These are phyloP conservation scores for Emys orbicularis DNA, from an alignment of 2,797 vertebrate species.

Conservation along the genomic window DNA sequence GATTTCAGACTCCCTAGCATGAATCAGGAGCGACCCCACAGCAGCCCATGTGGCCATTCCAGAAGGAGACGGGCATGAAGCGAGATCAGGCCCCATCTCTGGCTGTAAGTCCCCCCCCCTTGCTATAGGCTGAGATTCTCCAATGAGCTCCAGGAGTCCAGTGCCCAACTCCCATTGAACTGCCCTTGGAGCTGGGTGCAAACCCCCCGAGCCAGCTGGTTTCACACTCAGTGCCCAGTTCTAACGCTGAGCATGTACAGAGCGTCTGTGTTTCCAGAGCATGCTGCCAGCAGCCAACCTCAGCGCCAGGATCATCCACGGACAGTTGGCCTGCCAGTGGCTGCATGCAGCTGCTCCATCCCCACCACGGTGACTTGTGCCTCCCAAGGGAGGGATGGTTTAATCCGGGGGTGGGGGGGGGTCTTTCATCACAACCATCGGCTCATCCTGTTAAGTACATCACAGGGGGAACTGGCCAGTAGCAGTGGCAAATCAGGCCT, in stretches of 20 bases:
- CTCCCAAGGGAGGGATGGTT: neutral
- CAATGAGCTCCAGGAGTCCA: neutral
- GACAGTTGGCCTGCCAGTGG: too few species aligned
- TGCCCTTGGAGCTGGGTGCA: neutral
- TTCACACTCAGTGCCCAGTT: neutral
- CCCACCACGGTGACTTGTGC: rapidly evolving
- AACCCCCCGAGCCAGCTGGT: neutral
- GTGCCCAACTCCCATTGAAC: neutral
- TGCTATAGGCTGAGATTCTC: neutral
- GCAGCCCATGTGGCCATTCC: too few species aligned
- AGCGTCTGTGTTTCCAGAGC: neutral
- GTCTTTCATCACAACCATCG: neutral
- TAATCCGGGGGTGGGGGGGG: rapidly evolving
- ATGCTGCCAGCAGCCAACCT: neutral
- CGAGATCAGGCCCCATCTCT: too few species aligned
- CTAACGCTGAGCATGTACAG: neutral
- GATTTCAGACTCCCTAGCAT: too few species aligned
- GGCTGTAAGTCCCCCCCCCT: too few species aligned
- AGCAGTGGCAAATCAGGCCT: neutral
- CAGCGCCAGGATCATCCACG: neutral
- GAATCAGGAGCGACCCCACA: too few species aligned
- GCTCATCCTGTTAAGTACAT: rapidly evolving
- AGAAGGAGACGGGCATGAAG: too few species aligned
- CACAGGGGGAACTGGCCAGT: neutral
- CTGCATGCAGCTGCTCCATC: neutral